phyloP scores from a whole-genome alignment of 2,113 vertebrate species.

The Cnemophilus loriae region DNA sequence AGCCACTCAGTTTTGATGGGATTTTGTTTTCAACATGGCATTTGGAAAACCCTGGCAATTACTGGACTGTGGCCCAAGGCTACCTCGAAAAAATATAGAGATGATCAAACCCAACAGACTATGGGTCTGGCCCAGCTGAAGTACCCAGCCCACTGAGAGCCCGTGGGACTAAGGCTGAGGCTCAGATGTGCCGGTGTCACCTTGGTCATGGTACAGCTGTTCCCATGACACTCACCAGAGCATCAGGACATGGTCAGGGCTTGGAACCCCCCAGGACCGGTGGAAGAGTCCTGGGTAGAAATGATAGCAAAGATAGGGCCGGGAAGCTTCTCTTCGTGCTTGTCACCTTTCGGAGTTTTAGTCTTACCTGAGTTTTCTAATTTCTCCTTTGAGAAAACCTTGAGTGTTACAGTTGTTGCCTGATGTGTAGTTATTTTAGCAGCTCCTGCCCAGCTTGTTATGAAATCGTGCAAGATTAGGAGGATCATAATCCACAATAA shows the following conservation, averaged over 20 bases:
- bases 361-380: neutral
- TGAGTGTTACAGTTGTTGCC: neutral
- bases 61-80: slow-evolving; percentile 63
- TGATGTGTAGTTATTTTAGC: neutral
- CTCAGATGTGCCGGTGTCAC: neutral
- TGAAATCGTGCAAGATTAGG: neutral
- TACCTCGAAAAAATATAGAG: slow-evolving; percentile 37
- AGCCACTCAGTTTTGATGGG: slow-evolving; percentile 63
- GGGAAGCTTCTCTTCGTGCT: neutral
- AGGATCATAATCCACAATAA: neutral
- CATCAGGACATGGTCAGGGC: fast-evolving
- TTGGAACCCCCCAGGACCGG: neutral
- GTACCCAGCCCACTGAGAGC: neutral
- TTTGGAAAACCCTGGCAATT: slow-evolving; percentile 70
- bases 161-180: neutral
- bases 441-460: neutral
- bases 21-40: slow-evolving; percentile 36
- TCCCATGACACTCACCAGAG: neutral
- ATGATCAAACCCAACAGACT: slow-evolving; percentile 19
- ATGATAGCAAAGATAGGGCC: neutral
- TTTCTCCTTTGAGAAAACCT: neutral
- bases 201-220: neutral
- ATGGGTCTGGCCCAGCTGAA: neutral
- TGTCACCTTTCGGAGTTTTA: neutral
- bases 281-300: neutral